Evolutionary conservation across 2,888 invertebrate genomes (phyloP).

Genomic region (Linnaemya vulpina): DNA sequence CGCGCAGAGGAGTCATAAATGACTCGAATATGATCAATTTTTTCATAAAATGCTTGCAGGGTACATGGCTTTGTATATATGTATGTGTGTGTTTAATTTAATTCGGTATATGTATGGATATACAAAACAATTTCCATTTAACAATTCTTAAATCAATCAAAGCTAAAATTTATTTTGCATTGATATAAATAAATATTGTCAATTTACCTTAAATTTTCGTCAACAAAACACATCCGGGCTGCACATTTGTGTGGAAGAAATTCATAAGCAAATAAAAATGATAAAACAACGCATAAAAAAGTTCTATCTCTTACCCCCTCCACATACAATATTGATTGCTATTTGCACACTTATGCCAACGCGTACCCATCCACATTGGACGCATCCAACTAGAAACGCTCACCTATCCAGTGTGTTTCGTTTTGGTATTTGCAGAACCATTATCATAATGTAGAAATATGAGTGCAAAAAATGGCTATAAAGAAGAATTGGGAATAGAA

Average conservation of each 20-base stretch:
- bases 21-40: too few relatives aligned
- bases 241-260: neutral
- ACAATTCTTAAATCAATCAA: slow-evolving; percentile 33
- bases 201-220: slow-evolving; percentile 28
- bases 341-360: slow-evolving; percentile 19
- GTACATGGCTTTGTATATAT: too few relatives aligned
- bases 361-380: slow-evolving; percentile 3
- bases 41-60: too few relatives aligned
- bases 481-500: slow-evolving; percentile 23
- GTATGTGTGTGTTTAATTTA: neutral
- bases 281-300: slow-evolving; percentile 27
- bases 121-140: neutral
- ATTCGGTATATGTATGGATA: neutral
- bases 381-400: neutral
- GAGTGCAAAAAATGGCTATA: slow-evolving; percentile 9
- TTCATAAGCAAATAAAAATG: slow-evolving; percentile 32
- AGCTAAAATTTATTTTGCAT: slow-evolving; percentile 28
- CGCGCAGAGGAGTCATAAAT: too few relatives aligned
- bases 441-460: slow-evolving; percentile 60
- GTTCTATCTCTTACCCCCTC: neutral
- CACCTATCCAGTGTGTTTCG: slow-evolving; percentile 1
- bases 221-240: slow-evolving; percentile 1
- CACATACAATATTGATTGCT: slow-evolving; percentile 19
- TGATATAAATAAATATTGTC: slow-evolving; percentile 52
- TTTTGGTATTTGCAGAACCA: slow-evolving; percentile 46